A percentile compares a stretch with the other conserved stretches of the same genome.
These are phyloP conservation scores for Myotis myotis DNA, from an alignment of 2,797 vertebrate genomes.

Conservation along the genomic window DNA sequence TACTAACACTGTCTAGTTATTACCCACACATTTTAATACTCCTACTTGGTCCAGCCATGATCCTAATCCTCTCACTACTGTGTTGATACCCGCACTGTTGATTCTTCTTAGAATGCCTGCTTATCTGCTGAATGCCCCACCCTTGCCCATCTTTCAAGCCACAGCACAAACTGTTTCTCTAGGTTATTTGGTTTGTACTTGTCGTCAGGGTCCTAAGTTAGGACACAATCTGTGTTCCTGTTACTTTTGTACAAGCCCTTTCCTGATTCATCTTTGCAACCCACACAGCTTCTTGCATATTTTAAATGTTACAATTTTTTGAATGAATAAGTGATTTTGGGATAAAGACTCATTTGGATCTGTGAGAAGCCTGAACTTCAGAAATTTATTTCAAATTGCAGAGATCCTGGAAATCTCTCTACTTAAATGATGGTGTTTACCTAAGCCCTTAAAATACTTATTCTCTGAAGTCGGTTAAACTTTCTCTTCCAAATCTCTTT, in stretches of 20 bases:
- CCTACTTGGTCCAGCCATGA: neutral
- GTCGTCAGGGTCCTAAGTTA: neutral
- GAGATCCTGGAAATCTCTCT: neutral
- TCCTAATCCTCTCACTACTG: neutral
- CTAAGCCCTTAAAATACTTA: slow-evolving; percentile 35
- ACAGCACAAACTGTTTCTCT: neutral
- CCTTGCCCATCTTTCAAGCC: neutral
- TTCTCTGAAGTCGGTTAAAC: neutral
- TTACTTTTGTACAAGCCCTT: neutral
- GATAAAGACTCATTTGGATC: slow-evolving; percentile 53
- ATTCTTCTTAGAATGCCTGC: neutral
- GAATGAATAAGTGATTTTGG: slow-evolving; percentile 44
- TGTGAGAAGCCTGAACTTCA: slow-evolving; percentile 17
- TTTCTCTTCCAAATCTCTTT: neutral
- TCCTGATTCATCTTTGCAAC: slow-evolving; percentile 29
- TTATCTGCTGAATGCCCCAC: neutral
- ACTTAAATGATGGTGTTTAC: slow-evolving; percentile 32
- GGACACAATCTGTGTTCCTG: neutral
- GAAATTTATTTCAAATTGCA: slow-evolving; percentile 44
- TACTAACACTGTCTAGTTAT: neutral
- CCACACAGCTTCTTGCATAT: slow-evolving; percentile 1
- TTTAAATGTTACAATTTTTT: slow-evolving; percentile 50
- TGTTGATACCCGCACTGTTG: neutral
- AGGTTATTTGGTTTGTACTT: neutral
- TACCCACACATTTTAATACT: neutral